Conservation (phyloP, 2,888 invertebrate species). For the Lycaena phlaeas region DNA sequence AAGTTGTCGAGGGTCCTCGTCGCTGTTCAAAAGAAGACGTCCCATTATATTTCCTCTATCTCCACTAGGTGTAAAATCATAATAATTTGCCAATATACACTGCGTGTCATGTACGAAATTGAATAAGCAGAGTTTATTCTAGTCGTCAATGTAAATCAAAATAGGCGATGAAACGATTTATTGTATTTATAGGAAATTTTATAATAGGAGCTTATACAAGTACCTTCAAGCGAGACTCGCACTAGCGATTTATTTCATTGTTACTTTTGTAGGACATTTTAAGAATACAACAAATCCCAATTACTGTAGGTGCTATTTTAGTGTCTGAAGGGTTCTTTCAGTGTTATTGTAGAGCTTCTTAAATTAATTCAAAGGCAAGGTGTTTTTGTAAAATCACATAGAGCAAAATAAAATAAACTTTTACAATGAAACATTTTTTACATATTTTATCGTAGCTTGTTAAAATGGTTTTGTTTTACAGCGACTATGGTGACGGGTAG, state of each 20-base stretch:
- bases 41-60: neutral
- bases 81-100: neutral
- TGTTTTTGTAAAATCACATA: too few relatives aligned
- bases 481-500: too few relatives aligned
- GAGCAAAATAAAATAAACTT: too few relatives aligned
- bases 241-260: slow-evolving; percentile 26
- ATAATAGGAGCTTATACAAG: slow-evolving; percentile 24
- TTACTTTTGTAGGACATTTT: slow-evolving; percentile 19
- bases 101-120: neutral
- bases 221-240: slow-evolving; percentile 26
- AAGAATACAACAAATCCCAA: neutral
- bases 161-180: neutral
- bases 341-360: neutral
- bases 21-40: slow-evolving; percentile 34
- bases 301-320: slow-evolving; percentile 2
- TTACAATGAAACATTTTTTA: too few relatives aligned
- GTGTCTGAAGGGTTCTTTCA: neutral
- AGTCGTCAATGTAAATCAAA: neutral
- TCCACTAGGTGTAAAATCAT: neutral
- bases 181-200: neutral
- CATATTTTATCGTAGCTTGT: too few relatives aligned
- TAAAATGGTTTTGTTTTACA: too few relatives aligned
- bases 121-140: neutral
- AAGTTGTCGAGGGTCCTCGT: slow-evolving; percentile 41
- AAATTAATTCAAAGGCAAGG: too few relatives aligned